Percentiles rank a stretch among this genome's conserved stretches.
Evolutionary conservation across 2,888 invertebrate genomes (phyloP).

Genomic region (Eledone cirrhosa): DNA sequence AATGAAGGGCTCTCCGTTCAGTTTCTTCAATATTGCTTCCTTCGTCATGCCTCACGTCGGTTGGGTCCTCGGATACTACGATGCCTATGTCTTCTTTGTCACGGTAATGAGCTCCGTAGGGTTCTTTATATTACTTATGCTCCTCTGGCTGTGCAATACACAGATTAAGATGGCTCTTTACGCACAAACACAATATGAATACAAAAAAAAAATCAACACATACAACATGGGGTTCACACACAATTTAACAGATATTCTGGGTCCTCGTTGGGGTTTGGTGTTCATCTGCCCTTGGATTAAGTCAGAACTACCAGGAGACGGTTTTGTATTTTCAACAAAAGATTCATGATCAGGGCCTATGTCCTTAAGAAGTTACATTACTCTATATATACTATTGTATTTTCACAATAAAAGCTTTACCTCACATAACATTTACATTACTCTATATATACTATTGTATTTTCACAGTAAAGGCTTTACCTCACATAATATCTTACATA

Average conservation of each 20-base stretch:
- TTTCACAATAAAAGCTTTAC: no score
- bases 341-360: not conserved
- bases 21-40: conserved; percentile 47
- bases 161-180: no score
- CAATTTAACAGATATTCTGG: conserved; percentile 81
- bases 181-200: conserved; percentile 81
- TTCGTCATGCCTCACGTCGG: conserved; percentile 68
- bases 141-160: conserved; percentile 76
- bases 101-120: conserved; percentile 49
- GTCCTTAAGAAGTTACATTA: no score
- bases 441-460: no score
- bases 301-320: conserved; percentile 83
- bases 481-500: no score
- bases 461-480: no score
- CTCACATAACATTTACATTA: no score
- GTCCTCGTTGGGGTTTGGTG: conserved; percentile 79
- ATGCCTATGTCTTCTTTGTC: conserved; percentile 45
- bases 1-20: conserved; percentile 59
- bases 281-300: conserved; percentile 82
- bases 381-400: no score
- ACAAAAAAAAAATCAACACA: conserved; percentile 71
- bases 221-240: conserved; percentile 78
- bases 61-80: conserved; percentile 70
- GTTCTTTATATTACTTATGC: conserved; percentile 56
- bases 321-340: conserved; percentile 67